Evolutionary conservation across 2,888 invertebrate genomes (phyloP), one percentile per base, ranked within the genome.

Genomic region (Melinaea marsaeus): DNA sequence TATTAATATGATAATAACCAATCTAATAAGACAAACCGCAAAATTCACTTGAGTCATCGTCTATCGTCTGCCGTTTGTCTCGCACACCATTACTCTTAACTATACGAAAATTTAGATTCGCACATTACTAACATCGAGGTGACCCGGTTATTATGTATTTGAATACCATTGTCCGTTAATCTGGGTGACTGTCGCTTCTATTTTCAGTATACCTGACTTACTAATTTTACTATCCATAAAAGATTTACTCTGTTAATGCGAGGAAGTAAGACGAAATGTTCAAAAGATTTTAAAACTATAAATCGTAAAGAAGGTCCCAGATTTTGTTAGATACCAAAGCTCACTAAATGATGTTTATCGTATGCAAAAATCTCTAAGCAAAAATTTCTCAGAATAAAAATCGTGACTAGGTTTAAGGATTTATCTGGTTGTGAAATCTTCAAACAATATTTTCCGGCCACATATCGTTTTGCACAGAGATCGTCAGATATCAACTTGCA

Each of bases 341-440:
- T 56, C 62, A 68, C 64, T 55, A 65, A 71, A 70, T 70, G 70
- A 71, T 74, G 74, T 72, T 68, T 67, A 75, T 72, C 61, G 83
- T 80, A 77, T 70, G 68, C 72, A 80, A 80, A 83, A 75, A 73
- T 67, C 67, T 68, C 68, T 73, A 76, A 78, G 79, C 76, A 78
- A 70, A 67, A 66, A 69, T 75, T 83, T 83, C 80, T 67, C 79
- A 78, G 77, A 79, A 83, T 71, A 72, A 67, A 73, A 75, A 62
- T 81, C 85, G 84, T 85, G 83, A 85, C 82, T 77, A 79, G 80
- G 77, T 77, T 85, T 79, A 77, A 80, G 79, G 70, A 74, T 72
- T 75, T 70, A 62, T 72, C 63, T 68, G 75, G 71, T 75, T 74
- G 69, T 74, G 71, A 72, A 76, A 72, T 70, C 70, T 74, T 76